Evolutionary conservation across 37 sponge, comb jelly and placozoan genomes (phyloP), one percentile per base, ranked within the genome.

Genomic region (Hexactinellida sp.): DNA sequence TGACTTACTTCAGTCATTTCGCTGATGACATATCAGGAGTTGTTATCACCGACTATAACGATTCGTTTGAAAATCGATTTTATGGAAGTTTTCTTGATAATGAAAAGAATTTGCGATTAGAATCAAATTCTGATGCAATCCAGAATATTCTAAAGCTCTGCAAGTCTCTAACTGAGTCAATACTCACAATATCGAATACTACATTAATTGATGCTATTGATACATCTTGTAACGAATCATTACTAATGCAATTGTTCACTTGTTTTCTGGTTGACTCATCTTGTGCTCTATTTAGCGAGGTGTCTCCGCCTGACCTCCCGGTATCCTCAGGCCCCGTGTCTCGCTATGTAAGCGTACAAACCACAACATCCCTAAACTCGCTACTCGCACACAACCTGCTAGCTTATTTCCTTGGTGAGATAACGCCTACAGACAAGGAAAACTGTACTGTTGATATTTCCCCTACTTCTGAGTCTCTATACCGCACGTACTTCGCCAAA

Each of bases 1-100:
- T 63, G 76, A 63, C 76, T 3, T 63, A 63, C 13, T 63, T 63
- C 76, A 63, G 76, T n/a, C 76, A 63, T 63, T 63, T 63, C 76
- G 13, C 3, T n/a, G 30, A 23, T 63, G 13, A 63, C 13, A 63
- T 63, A 25, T 63, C 76, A n/a, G 76, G 76, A 25, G 21, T 23
- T 3, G 13, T 63, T 25, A 63, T 63, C 3, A 63, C 76, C 3
- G 76, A 63, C 13, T 63, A 32, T 63, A 25, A 10, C 13, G 76
- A 63, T 63, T 32, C 76, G 21, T 63, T 63, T 63, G 34, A 63
- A 7, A 63, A 63, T 28, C 76, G 76, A 63, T 63, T 25, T n/a
- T 28, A 63, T 28, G 76, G 76, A 32, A 63, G 76, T 23, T 63
- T 63, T 1, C 76, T 63, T 63, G 76, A 63, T 63, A 63, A 63